Base-by-base conservation (phyloP, 23 tunicate genomes). In the Styela clava region DNA sequence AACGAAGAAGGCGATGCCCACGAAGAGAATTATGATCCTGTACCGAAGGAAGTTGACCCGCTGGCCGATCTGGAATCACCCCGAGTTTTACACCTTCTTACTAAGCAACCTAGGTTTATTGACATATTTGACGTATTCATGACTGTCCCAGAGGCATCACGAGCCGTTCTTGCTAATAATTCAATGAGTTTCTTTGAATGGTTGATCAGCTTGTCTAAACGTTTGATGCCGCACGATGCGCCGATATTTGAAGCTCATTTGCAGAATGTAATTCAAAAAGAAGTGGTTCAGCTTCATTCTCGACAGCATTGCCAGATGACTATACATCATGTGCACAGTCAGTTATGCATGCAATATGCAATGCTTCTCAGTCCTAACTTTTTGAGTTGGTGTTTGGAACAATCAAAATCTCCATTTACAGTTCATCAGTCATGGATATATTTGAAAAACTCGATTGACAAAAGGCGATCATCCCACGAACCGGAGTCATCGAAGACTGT, bases 161-260 rank as follows among this genome's bases (percentile, higher is more conserved):
- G 16, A 3, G 18, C 32, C 16, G 34, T 34, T 71, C 77, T 71
- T 33, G 77, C 77, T 3, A 71, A 30, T 3, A 71, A 71, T 30
- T 71, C 77, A 27, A 71, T 71, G 77, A 71, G 77, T 34, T 71
- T 71, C 34, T 71, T 30, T 16, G 77, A 71, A 16, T 71, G 77
- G 77, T 16, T 71, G 5, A 71, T 71, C 27, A 28, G 3, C 34
- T 18, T 71, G 23, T 71, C 35, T 3, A 71, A 71, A 71, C 35
- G 77, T 28, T 34, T 71, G 16, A 71, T 71, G 77, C 77, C 77
- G 3, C 34, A 71, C 29, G 77, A 71, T 32, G 77, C 37, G 7
- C 35, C 32, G 5, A 34, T 22, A 71, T 71, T 71, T 31, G 77
- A 71, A 71, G 23, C 77, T 71, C 77, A 71, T 16, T 34, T 71